Evolutionary conservation across 2,888 invertebrate species (phyloP).

Genomic region (Galeopsomyia nigrocyanea): DNA sequence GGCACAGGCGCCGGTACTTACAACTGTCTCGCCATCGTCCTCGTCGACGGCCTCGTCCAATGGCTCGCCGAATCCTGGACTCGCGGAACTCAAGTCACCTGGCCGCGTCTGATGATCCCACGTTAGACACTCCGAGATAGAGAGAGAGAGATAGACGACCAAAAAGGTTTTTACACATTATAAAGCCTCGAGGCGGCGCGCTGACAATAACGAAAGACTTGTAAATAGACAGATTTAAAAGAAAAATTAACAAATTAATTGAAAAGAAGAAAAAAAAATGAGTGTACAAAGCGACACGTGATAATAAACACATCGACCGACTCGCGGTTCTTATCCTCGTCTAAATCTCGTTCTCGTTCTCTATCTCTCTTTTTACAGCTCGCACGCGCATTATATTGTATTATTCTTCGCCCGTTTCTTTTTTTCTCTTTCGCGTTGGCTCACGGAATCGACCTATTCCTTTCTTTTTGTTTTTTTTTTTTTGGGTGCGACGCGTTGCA

Average conservation of each 20-base stretch:
- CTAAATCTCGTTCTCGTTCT: conserved; percentile 18
- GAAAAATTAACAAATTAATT: too few relatives aligned
- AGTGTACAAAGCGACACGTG: conserved; percentile 27
- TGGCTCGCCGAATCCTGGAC: conserved; percentile 64
- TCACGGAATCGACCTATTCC: conserved; percentile 5
- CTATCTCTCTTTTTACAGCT: background rate
- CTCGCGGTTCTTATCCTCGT: background rate
- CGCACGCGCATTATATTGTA: background rate
- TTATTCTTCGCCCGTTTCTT: conserved; percentile 4
- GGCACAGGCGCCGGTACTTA: conserved; percentile 71
- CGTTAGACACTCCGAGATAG: background rate
- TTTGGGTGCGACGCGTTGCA: too few relatives aligned
- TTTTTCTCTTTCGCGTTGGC: conserved; percentile 31
- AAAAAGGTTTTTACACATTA: conserved; percentile 8
- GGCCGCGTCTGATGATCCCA: conserved; percentile 63
- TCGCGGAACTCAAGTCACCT: conserved; percentile 65
- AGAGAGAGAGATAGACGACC: background rate
- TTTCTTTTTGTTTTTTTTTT: too few relatives aligned
- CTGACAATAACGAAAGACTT: conserved; percentile 65
- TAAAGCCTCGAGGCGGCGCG: conserved; percentile 18
- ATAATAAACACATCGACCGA: conserved; percentile 6
- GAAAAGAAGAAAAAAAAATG: too few relatives aligned
- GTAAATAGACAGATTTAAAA: conserved; percentile 61
- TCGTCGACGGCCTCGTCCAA: conserved; percentile 73
- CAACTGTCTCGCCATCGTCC: conserved; percentile 72